Evolutionary conservation across 2,797 vertebrate genomes (phyloP), one percentile per base, ranked within the genome.

Genomic region (Micrastur ruficollis): DNA sequence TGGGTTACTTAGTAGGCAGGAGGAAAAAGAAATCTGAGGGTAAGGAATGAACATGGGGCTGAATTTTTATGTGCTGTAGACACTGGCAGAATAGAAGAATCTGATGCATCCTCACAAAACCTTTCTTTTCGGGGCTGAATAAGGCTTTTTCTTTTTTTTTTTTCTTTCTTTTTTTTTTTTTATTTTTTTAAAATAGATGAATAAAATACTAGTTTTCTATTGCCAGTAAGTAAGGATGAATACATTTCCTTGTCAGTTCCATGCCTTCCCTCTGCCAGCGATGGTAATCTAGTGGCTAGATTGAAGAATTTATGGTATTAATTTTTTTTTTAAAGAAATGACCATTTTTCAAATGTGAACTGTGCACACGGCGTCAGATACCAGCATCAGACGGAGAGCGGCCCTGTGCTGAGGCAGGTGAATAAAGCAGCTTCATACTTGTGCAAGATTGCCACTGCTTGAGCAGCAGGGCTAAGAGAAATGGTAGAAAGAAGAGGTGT

Each of bases 311-410:
- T 38, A 5, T 9, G 3, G 13, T 17, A 1, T 6, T 22, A 49
- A 34, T 63, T 5, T 38, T 40, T 38, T 34, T 63, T 22, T 5
- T 1, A 14, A 75, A 65, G 19, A 83, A 78, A 68, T 27, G 0
- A 2, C 10, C 2, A 1, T 31, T 70, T 90, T 81, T 84, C 14
- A 50, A 12, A 15, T 8, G 20, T 46, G 42, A 72, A 2, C 47
- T 1, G 1, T 66, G 50, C 11, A 3, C 49, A 1, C 0, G 4
- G 56, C 49, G 55, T 62, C 42, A 26, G 65, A 6, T 34, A 26
- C 9, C 0, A 0, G 17, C 73, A 63, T 75, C 26, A 21, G 70
- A 13, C 2, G 1, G 23, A 11, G 58, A 58, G 46, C 13, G 52
- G 22, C 38, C 38, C 63, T 32, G 29, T 19, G 34, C 68, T 47